These are phyloP conservation scores for Gisinianus flammeolus DNA, from an alignment of 2,888 invertebrate species.

Conservation along the genomic window DNA sequence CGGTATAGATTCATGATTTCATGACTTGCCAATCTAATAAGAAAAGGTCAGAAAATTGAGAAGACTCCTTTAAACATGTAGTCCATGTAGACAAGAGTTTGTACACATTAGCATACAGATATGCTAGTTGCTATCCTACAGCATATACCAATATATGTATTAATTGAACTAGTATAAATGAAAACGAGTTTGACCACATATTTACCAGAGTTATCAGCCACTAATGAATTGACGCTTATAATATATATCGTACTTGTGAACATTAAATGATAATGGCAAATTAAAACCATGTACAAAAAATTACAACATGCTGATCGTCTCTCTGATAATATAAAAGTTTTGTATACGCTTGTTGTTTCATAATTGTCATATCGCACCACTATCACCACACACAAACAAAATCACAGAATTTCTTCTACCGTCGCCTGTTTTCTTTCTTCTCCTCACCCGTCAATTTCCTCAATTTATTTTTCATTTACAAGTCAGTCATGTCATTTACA, in stretches of 20 bases:
- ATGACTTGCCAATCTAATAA: background rate
- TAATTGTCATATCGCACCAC: too few relatives aligned
- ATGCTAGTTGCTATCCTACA: background rate
- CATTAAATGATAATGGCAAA: background rate
- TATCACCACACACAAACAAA: too few relatives aligned
- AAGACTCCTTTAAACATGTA: background rate
- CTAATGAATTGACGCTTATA: background rate
- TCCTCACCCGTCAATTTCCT: too few relatives aligned
- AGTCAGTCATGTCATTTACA: too few relatives aligned
- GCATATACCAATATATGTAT: background rate
- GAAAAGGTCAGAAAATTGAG: background rate
- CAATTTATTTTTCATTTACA: too few relatives aligned
- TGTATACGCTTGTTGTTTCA: too few relatives aligned
- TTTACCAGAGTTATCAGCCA: background rate
- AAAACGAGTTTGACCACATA: background rate
- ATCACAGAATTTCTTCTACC: too few relatives aligned
- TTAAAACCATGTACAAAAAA: too few relatives aligned
- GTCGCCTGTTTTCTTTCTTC: too few relatives aligned
- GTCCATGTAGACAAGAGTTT: background rate
- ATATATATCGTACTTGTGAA: background rate
- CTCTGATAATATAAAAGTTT: too few relatives aligned
- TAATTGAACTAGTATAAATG: background rate
- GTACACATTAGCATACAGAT: background rate
- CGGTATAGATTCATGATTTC: background rate
- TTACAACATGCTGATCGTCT: too few relatives aligned